phyloP scores from a whole-genome alignment of 2,113 vertebrate species.

The Xyrauchen texanus region DNA sequence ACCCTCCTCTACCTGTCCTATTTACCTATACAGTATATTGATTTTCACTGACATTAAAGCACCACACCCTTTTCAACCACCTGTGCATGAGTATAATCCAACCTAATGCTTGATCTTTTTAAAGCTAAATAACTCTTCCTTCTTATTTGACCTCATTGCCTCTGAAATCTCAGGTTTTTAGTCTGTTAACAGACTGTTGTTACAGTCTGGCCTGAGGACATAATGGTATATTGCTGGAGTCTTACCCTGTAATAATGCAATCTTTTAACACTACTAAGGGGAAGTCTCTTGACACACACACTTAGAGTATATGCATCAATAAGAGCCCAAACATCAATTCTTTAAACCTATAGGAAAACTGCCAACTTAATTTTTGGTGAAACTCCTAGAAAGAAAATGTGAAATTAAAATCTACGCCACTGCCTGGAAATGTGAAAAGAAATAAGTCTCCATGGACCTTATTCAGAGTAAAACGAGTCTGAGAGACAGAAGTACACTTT shows the following conservation, averaged over 20 bases:
- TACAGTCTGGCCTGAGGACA: slow-evolving; percentile 62
- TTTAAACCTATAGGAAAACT: background rate
- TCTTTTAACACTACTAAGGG: slow-evolving; percentile 61
- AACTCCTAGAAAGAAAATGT: background rate
- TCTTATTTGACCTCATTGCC: slow-evolving; percentile 23
- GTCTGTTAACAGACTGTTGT: slow-evolving; percentile 65
- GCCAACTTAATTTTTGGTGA: background rate
- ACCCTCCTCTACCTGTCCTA: slow-evolving; percentile 7
- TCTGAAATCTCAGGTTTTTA: slow-evolving; percentile 44
- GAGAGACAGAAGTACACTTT: no score
- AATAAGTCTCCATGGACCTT: no score
- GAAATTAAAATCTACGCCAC: no score
- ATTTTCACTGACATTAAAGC: background rate
- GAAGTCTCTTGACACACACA: slow-evolving; percentile 31
- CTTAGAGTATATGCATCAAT: no score
- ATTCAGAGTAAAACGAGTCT: no score
- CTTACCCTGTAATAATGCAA: slow-evolving; percentile 73
- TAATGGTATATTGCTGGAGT: slow-evolving; percentile 72
- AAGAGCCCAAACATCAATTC: background rate
- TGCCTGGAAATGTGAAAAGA: no score
- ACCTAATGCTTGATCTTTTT: background rate
- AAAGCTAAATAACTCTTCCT: slow-evolving; percentile 34
- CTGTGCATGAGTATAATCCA: slow-evolving; percentile 1
- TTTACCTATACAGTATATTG: background rate
- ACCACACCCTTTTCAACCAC: background rate